Base-by-base conservation (phyloP, 2,888 invertebrate genomes). In the Monochamus alternatus region DNA sequence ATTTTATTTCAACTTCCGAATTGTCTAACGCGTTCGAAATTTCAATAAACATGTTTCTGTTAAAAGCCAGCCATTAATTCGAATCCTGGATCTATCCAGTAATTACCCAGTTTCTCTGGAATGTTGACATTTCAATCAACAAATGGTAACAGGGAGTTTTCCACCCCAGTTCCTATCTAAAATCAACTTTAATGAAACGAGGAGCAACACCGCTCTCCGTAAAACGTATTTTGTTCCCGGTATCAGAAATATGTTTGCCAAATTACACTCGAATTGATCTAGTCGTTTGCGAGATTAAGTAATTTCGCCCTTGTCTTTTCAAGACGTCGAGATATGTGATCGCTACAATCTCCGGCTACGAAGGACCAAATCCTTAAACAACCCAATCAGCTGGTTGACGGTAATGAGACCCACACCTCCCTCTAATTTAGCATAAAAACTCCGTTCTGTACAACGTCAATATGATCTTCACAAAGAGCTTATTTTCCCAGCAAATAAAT, bases 251-350 rank as follows among this genome's bases (percentile, higher is more conserved):
- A 38, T 62, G 31, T 31, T 31, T 31, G 60, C n/a, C 38, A 62
- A 62, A 62, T n/a, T 31, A 32, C 31, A 32, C 60, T 12, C 32
- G 32, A 62, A 62, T 32, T 62, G 60, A 62, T 62, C 38, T 38
- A 31, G 31, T 38, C 60, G 60, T 62, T 62, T 62, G 31, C 60
- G 38, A 62, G 60, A 62, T 62, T 62, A 62, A 62, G 60, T 62
- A 38, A 38, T 62, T 62, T 62, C 32, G 38, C 38, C 60, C 60
- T 62, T 62, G 38, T 62, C 60, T 32, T 62, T 31, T 32, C 31
- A 5, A 62, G 31, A 32, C 60, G 60, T n/a, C 60, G 38, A 62
- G 32, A 62, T 62, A 62, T 62, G 32, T 62, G 32, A 32, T 47
- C 47, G 9, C 47, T 47, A 47, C 9, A 47, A 47, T 12, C 47